Evolutionary conservation across 2,888 invertebrate species (phyloP).

Genomic region (Eristalinus aeneus): DNA sequence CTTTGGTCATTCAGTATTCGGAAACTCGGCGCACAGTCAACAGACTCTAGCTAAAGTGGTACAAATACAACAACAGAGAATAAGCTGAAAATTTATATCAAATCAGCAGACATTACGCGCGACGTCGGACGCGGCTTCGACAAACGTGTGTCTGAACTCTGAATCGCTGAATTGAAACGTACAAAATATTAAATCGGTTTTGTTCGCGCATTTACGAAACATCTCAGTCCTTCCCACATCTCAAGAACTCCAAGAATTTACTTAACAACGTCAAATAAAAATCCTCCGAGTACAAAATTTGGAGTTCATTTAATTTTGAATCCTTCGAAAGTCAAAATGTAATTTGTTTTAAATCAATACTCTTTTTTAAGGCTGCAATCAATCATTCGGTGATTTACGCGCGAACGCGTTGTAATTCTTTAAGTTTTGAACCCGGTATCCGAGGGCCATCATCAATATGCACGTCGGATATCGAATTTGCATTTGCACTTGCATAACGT

Average conservation of each 20-base stretch:
- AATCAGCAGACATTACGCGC: constrained; percentile 45
- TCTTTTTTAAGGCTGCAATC: constrained; percentile 41
- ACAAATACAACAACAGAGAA: constrained; percentile 41
- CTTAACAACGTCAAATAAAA: constrained; percentile 36
- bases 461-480: constrained; percentile 39
- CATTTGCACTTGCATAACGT: constrained; percentile 57
- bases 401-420: neutral
- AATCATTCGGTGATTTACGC: constrained; percentile 16
- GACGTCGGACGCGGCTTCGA: constrained; percentile 40
- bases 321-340: constrained; percentile 23
- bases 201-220: constrained; percentile 10
- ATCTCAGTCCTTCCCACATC: constrained; percentile 15
- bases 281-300: constrained; percentile 44
- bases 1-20: constrained; percentile 79
- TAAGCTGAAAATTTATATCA: constrained; percentile 51
- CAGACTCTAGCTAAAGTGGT: constrained; percentile 65
- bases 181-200: constrained; percentile 15
- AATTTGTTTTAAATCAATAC: constrained; percentile 18
- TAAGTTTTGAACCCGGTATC: constrained; percentile 41
- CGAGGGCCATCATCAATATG: constrained; percentile 52
- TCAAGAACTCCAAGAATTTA: constrained; percentile 48
- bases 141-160: constrained; percentile 55
- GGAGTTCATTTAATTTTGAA: constrained; percentile 20
- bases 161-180: constrained; percentile 17
- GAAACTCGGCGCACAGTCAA: constrained; percentile 79